Base-by-base conservation (phyloP, 2,113 vertebrate genomes). In the Polypterus senegalus region DNA sequence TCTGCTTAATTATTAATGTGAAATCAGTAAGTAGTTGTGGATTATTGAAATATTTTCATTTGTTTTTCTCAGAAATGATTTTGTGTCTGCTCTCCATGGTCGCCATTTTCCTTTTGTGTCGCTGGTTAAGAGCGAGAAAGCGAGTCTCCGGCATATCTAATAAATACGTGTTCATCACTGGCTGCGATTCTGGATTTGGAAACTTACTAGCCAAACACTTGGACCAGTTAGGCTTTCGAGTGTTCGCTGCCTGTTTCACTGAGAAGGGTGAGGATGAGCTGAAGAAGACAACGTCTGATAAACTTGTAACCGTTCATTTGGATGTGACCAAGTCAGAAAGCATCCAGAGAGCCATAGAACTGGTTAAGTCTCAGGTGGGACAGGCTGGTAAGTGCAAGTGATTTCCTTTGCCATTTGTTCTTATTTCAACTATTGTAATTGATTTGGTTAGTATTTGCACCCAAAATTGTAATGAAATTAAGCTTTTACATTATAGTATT, bases 281-380 rank as follows among this genome's bases (percentile, higher is more conserved):
- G 64, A 81, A 74, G 66, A 82, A 84, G 70, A 2, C 1, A 9
- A 58, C 68, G 51, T 81, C 80, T 0, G 58, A 71, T 54, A 74
- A 69, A 47, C 82, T 96, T 9, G 79, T 78, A 46, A 86, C 88
- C 4, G 6, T 74, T 11, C 73, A 82, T 7, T 65, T 94, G 68
- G 89, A 96, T 5, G 89, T 93, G 68, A 74, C 78, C 49, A 77
- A 84, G 61, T 72, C 78, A 0, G 73, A 80, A 11, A 92, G 77
- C 59, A 74, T 96, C 56, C 57, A 54, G 7, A 73, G 77, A 1
- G 80, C 74, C 2, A 61, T 83, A 4, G 78, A 77, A 54, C 76
- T 77, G 71, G 81, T 92, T 53, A 79, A 79, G 54, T 62, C 67
- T 57, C 53, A 73, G 9, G 91, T 92, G 59, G 89, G 87, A 0